Evolutionary conservation across 2,113 vertebrate genomes (phyloP), one percentile per base, ranked within the genome.

Genomic region (Halcyon malimbica): DNA sequence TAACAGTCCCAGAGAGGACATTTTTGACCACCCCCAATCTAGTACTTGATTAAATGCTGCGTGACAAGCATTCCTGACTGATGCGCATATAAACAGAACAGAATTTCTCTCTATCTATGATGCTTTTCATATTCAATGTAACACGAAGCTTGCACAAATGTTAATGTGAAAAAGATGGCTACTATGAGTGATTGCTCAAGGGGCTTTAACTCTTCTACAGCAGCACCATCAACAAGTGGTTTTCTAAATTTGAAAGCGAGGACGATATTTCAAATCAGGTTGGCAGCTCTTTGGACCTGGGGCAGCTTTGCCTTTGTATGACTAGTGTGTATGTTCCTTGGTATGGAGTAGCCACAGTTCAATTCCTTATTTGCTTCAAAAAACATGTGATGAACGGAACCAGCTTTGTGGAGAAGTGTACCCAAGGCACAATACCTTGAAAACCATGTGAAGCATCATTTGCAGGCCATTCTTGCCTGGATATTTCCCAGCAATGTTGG

Each of bases 371-470:
- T 87, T 77, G 5, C 63, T 74, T 48, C 65, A 42, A 42, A 42
- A 42, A 68, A 57, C 44, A 42, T 16, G 26, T 25, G 24, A 70
- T 5, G 8, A 78, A 35, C 37, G 14, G 54, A 50, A 31, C 23
- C 11, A 26, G 4, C 11, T 29, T 41, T n/a, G 39, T 13, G 33
- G 35, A 64, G 33, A 57, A 9, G 2, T 12, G 56, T 33, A 35
- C 16, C 25, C 44, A 48, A 15, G 75, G 8, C 3, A 1, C 21
- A 4, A 1, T 96, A 99, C 99, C 98, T 99, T 99, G 78, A 99
- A 76, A 44, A 99, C 97, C 84, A 98, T 71, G 54, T 99, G 98
- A 13, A 99, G 62, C 97, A 99, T 96, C 97, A 98, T 97, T 23
- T 98, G 97, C 6, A 99, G 92, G 23, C 97, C 97, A 0, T 4